These are phyloP conservation scores for Trypoxylon attenuatum DNA, from an alignment of 2,888 invertebrate genomes.

Conservation along the genomic window DNA sequence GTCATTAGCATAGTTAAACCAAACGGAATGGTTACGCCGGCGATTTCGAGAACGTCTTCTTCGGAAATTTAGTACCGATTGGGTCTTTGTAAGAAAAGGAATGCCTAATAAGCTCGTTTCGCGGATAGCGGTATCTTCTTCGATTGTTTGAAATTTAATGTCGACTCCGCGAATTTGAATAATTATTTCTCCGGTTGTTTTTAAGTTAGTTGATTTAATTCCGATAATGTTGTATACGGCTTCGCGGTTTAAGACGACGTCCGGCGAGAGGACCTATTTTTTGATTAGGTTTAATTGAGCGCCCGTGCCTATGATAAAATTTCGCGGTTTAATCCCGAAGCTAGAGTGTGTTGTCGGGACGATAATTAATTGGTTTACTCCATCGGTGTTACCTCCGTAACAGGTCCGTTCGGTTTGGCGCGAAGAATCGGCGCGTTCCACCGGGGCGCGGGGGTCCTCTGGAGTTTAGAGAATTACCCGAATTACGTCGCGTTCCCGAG, in stretches of 20 bases:
- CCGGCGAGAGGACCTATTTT: not conserved
- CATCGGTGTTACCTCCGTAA: too few relatives aligned
- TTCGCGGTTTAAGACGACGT: not conserved
- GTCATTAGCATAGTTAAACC: not conserved
- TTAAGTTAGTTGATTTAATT: not conserved
- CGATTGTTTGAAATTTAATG: not conserved
- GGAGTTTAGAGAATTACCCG: too few relatives aligned
- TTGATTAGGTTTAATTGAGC: not conserved
- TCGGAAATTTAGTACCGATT: not conserved
- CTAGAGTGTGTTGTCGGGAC: too few relatives aligned
- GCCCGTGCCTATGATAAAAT: not conserved
- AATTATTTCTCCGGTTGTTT: not conserved
- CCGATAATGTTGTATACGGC: not conserved
- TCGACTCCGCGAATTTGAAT: not conserved
- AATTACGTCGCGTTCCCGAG: too few relatives aligned
- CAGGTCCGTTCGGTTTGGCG: too few relatives aligned
- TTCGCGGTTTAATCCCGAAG: too few relatives aligned
- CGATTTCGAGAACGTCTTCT: not conserved
- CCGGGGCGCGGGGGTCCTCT: too few relatives aligned
- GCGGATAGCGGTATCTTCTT: not conserved
- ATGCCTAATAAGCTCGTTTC: not conserved
- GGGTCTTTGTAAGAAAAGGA: not conserved
- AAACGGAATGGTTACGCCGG: not conserved
- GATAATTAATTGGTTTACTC: too few relatives aligned
- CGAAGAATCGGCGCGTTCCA: too few relatives aligned